Base-by-base conservation (phyloP, 2,113 vertebrate genomes). In the Phodopus roborovskii region DNA sequence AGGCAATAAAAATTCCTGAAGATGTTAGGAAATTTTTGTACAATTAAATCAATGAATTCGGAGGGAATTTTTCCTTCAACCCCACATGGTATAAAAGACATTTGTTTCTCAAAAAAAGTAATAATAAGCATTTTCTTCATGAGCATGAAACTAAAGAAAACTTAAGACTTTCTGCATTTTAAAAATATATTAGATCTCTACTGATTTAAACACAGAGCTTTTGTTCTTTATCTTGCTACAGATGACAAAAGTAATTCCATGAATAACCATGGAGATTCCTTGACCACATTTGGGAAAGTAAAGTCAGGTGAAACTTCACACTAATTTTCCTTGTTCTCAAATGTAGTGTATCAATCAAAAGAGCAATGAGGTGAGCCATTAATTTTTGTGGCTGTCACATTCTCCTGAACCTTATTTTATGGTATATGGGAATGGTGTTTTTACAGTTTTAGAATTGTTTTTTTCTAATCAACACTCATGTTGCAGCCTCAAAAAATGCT, bases 401-500 rank as follows among this genome's bases (percentile, higher is more conserved):
- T 64, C 64, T 86, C 24, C 56, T 78, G 13, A 92, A 78, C 71
- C 94, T 86, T 92, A 88, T 42, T 26, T 83, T 53, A 20, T 26
- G 89, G 2, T 11, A 56, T 11, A 79, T 75, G 78, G n/a, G 36
- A 78, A 96, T 73, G 20, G 26, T 53, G 4, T 42, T 70, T 56
- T 88, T 11, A 68, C 24, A 77, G 79, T 90, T 96, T 89, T 9
- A 82, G 77, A 96, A 86, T 13, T 78, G 42, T 48, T 96, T 91
- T 45, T 92, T n/a, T n/a, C 90, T 79, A 91, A 90, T 42, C 68
- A 94, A 90, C 42, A 53, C 15, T 50, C n/a, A 30, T 53, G 26
- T n/a, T 50, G 8, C 33, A 97, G 87, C 33, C 78, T 94, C 91
- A 90, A 58, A 96, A 94, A 97, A 84, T 96, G 64, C 92, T 93